Evolutionary conservation across 2,797 vertebrate genomes (phyloP).

Genomic region (Xenops minutus): DNA sequence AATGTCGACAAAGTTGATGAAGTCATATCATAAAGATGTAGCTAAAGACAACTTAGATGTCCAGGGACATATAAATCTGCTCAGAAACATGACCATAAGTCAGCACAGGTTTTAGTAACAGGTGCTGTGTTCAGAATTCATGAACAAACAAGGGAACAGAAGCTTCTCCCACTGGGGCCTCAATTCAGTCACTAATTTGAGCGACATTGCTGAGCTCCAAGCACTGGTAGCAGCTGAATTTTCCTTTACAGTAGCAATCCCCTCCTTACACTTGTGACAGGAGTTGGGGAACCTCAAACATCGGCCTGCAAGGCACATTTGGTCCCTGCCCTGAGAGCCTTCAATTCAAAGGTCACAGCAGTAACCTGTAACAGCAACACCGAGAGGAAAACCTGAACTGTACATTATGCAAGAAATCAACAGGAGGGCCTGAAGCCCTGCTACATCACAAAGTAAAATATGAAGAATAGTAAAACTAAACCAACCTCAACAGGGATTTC

Average conservation of each 20-base stretch:
- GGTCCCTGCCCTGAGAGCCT: not conserved
- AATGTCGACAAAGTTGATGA: fast-evolving
- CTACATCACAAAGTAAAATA: not conserved
- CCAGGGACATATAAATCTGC: not conserved
- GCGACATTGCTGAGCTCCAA: not conserved
- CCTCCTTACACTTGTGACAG: not conserved
- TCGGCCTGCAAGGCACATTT: not conserved
- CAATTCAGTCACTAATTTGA: not conserved
- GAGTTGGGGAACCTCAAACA: not conserved
- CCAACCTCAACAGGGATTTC: constrained; percentile 74
- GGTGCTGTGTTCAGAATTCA: not conserved
- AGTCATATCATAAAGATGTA: not conserved
- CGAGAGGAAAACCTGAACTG: not conserved
- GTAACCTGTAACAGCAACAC: not conserved
- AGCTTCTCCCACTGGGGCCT: not conserved
- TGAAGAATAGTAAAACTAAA: constrained; percentile 31
- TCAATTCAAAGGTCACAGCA: not conserved
- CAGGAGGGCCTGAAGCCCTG: not conserved
- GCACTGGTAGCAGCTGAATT: not conserved
- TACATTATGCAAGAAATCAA: not conserved
- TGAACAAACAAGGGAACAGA: not conserved
- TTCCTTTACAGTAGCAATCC: not conserved
- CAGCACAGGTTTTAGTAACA: not conserved
- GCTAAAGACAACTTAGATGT: not conserved
- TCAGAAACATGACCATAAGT: not conserved